Base-by-base conservation (phyloP, 2,888 invertebrate genomes). In the Zygogramma bicolorata region DNA sequence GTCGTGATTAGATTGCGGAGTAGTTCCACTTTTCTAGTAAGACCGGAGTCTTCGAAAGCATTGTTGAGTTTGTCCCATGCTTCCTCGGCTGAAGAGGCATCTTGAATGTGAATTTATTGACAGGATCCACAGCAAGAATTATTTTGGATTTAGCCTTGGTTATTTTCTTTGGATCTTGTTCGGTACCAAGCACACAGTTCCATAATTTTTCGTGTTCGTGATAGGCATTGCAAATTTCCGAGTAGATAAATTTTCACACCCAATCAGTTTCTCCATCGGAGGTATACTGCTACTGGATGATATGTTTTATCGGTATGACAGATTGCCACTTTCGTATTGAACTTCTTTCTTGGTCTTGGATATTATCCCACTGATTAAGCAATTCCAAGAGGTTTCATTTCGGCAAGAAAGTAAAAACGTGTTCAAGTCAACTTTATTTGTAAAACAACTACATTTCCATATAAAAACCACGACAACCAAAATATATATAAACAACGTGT, bases 21-120 rank as follows among this genome's bases (percentile, higher is more conserved):
- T 8, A 70, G 10, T n/a, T 15, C 66, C 15, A 71, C 71, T 38
- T 40, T 60, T 10, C 62, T 25, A 8, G 71, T 68, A 6, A 71
- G 40, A 38, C 71, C 62, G 4, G 49, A 61, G 29, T 71, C 68
- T 22, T 25, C 13, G 25, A 49, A 49, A 8, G 20, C 20, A 18
- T 49, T 49, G n/a, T 40, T 34, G 34, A 34, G 34, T 10, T 42
- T 13, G 34, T 34, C 5, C 34, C 34, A 34, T 6, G 34, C 34
- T 1, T 34, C 34, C 10, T 34, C 10, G 34, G 42, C n/a, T 42
- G 42, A n/a, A 13, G n/a, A 10, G 15, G 42, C n/a, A 15, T 42
- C 42, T 42, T 53, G 22, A 22, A 53, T 53, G n/a, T 53, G 22
- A 8, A 53, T 53, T 20, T 7, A 3, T 46, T 20, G 20, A 46